Percentiles rank a stretch among this genome's conserved stretches.
These are phyloP conservation scores for Coronaproctus castanopsis DNA, from an alignment of 2,888 invertebrate genomes.

Conservation along the genomic window DNA sequence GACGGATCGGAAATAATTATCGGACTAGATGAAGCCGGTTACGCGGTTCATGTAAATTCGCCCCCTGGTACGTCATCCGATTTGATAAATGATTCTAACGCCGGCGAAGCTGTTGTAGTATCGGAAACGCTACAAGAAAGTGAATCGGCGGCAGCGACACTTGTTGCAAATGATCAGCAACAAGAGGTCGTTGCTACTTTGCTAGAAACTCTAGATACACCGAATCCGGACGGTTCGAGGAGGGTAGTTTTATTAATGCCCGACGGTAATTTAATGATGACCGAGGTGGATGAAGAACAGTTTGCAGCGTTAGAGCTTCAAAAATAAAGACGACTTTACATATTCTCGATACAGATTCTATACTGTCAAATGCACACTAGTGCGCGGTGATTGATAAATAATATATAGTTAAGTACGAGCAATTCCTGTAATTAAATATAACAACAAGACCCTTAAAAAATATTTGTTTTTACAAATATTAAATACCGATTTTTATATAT, in stretches of 20 bases:
- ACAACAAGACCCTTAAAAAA: no score
- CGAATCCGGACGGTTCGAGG: slow-evolving; percentile 43
- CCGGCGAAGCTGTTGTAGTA: not conserved
- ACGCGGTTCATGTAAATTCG: not conserved
- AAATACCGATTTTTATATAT: no score
- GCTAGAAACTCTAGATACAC: not conserved
- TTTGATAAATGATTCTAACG: not conserved
- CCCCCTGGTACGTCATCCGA: not conserved
- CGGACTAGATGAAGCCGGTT: slow-evolving; percentile 13
- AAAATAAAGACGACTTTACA: slow-evolving; percentile 27
- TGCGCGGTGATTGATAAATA: no score
- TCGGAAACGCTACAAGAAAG: not conserved
- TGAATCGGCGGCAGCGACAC: not conserved
- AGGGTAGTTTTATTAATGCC: slow-evolving; percentile 64
- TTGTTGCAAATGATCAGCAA: not conserved
- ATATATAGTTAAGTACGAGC: no score
- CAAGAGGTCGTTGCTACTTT: not conserved
- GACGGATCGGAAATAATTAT: slow-evolving; percentile 11
- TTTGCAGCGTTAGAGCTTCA: slow-evolving; percentile 44
- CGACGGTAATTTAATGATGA: slow-evolving; percentile 69
- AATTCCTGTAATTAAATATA: no score
- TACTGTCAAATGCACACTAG: no score
- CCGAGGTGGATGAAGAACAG: slow-evolving; percentile 69
- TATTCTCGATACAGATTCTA: no score
- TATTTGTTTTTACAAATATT: no score